A percentile compares a stretch with the other conserved stretches of the same genome.
These are phyloP conservation scores for Apamea monoglypha DNA, from an alignment of 2,888 invertebrate species.

Conservation along the genomic window DNA sequence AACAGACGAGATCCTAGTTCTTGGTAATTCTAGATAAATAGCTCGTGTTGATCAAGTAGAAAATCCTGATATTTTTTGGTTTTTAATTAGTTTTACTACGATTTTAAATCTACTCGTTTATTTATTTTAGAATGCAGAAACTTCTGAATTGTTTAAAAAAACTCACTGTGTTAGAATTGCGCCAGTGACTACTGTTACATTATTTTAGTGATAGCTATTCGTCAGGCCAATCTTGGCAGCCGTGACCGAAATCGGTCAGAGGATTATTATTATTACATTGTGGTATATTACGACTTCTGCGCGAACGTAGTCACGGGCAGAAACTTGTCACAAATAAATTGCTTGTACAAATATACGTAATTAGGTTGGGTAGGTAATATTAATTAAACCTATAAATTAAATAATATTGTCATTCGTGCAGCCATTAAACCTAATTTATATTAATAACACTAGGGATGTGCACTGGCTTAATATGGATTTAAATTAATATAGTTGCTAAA, in stretches of 20 bases:
- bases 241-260: too few species aligned
- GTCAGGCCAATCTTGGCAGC: too few species aligned
- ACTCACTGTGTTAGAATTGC: too few species aligned
- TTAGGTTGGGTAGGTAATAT: background rate
- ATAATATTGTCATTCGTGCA: background rate
- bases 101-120: background rate
- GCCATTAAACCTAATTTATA: conserved; percentile 6
- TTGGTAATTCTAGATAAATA: background rate
- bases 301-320: too few species aligned
- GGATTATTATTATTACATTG: background rate
- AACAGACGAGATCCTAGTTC: background rate
- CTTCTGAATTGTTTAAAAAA: too few species aligned
- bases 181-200: too few species aligned
- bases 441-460: background rate
- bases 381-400: conserved; percentile 4
- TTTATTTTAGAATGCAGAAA: background rate
- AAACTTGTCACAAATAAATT: background rate
- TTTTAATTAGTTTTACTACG: background rate
- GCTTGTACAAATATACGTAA: background rate
- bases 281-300: too few species aligned
- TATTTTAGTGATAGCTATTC: too few species aligned
- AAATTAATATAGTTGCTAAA: background rate
- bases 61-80: background rate
- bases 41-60: background rate
- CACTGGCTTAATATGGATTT: background rate